Percentiles rank a stretch among this genome's conserved stretches.
Conservation (phyloP, 2,113 vertebrate genomes). For the Dolichallabes microphthalmus region DNA sequence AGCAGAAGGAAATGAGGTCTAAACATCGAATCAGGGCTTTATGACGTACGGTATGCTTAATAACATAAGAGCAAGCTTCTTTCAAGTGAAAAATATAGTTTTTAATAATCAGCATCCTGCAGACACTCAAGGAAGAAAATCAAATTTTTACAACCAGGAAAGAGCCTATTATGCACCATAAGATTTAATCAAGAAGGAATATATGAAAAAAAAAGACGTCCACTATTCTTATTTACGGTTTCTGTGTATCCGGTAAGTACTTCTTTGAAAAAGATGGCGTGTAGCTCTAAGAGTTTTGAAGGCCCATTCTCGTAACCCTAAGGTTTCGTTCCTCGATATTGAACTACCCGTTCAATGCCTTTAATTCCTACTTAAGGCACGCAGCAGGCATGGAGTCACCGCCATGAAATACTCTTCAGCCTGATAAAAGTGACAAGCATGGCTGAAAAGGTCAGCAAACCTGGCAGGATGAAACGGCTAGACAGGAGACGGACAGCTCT, state of each 20-base stretch:
- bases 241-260: not conserved
- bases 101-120: not conserved
- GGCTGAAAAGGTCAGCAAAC: conserved; percentile 33
- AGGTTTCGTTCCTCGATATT: not conserved
- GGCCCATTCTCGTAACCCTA: not conserved
- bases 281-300: not conserved
- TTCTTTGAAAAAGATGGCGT: not conserved
- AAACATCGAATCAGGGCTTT: not conserved
- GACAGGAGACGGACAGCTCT: not conserved
- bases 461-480: not conserved
- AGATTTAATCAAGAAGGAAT: conserved; percentile 24
- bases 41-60: conserved; percentile 7
- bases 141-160: conserved; percentile 23
- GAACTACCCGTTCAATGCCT: not conserved
- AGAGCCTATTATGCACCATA: conserved; percentile 14
- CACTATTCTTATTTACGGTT: not conserved
- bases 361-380: conserved; percentile 15
- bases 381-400: not conserved
- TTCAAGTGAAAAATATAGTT: conserved; percentile 1
- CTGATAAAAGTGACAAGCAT: conserved; percentile 10
- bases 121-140: not conserved
- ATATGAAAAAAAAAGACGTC: not conserved
- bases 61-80: not conserved
- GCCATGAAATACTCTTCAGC: not conserved
- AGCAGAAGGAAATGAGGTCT: conserved; percentile 19